Base-by-base conservation (phyloP, 92 coral and sea anemone species). In the Epizoanthus scotinus region DNA sequence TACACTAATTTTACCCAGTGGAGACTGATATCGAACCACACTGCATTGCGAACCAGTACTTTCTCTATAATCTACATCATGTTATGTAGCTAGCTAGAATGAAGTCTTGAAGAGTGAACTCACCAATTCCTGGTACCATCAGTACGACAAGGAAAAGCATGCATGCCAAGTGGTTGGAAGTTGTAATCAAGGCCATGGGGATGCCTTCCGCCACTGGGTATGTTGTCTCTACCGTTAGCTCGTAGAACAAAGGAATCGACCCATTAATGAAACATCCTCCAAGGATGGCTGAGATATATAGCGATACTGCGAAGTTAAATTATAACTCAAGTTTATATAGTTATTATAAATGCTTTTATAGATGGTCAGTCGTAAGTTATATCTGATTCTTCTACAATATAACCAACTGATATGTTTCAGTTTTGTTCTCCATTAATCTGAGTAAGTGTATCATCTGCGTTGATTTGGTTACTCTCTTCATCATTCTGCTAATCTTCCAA, bases 191-290 rank as follows among this genome's bases (percentile, higher is more conserved):
- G 19, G 97, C 89, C 94, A 92, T 92, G 19, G 97, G 97, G 54
- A 92, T 88, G 13, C 97, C 97, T 28, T 92, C 97, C 5, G 97
- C 97, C 8, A 92, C 84, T 0, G 97, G 97, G 77, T 90, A 92
- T 0, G 97, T 92, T 18, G 91, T 87, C 73, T 92, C 97, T 3
- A 92, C 91, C 3, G 92, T 88, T 31, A 92, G 78, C 69, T 90
- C 94, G 79, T 87, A 92, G 77, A 92, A 90, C 80, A 92, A 57
- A 10, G 97, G 97, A 49, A 92, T 92, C 42, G 97, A 92, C 18
- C 97, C 94, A 68, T 92, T 92, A 83, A 92, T 90, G 65, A 92
- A 90, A 86, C 97, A 92, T 13, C 97, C 97, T 24, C 97, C 97
- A 7, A 92, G 86, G 66, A 92, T 82, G 3, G 97, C 97, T 6